Evolutionary conservation across 2,888 invertebrate species (phyloP), one percentile per base, ranked within the genome.

Genomic region (Andrena flavipes): DNA sequence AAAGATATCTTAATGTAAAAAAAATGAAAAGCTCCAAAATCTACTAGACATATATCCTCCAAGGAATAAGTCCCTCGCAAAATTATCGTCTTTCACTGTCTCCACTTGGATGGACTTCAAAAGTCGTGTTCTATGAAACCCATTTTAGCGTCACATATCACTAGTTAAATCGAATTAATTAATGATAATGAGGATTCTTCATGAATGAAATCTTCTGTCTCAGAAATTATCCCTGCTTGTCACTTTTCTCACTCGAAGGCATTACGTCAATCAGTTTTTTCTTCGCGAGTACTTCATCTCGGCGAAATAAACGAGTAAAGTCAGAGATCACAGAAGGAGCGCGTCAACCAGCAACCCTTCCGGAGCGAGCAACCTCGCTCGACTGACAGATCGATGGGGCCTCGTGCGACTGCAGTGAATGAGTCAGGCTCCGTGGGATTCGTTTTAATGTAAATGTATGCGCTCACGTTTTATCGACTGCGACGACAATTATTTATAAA

Each of bases 401-500:
- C 60, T 83, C 78, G 62, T 64, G 64, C 76, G 71, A 72, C 63
- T 60, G 63, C 20, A 1, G 59, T 72, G 78, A 82, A 73, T 87
- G 85, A 87, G 70, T 87, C 87, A 85, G 80, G 35, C 48, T 56
- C 56, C 69, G 62, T 70, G 63, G 64, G 71, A 73, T 75, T 76
- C 75, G 73, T 69, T 78, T 71, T 72, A 60, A 81, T 73, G 79
- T 71, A 76, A 82, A 80, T 70, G 54, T 42, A 62, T 68, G 64
- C 71, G 71, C 56, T 69, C 54, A 30, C 63, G 26, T 80, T 85
- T 85, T 80, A 84, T 84, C 84, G 74, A 56, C 63, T 48, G 69
- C 20, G 60, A 3, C 51, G 69, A 63, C 79, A 49, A 80, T 80
- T 80, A 76, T 86, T 87, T 87, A 82, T 80, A 87, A 86, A 87